Base-by-base conservation (phyloP, 2,888 invertebrate species). In the Parasteatoda lunata region DNA sequence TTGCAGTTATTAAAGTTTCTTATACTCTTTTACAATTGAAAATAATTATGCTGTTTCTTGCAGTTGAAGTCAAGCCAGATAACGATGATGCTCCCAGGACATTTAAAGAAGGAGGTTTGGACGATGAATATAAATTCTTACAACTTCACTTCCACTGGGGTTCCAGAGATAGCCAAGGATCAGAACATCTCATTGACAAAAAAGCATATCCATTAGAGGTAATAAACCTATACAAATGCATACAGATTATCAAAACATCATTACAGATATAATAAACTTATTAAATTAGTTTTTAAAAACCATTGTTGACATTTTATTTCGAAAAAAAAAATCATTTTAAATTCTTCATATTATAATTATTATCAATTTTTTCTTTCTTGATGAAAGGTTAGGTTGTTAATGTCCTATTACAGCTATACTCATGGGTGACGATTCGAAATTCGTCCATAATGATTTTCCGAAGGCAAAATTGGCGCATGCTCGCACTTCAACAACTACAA, bases 121-220 rank as follows among this genome's bases (percentile, higher is more conserved):
- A 84, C 47, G 81, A 81, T 52, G 49, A 68, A 5, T 92, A 91
- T 89, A 91, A 90, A 78, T 90, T 96, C 77, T 95, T 95, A 83
- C 95, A 96, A 91, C 92, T 96, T 76, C 96, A 96, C 91, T 95
- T 96, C 92, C 96, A 97, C 91, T 96, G 96, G 96, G 95, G 95
- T 1, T 94, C 94, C 90, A 95, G 95, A 89, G 95, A 95, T 90
- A 94, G 94, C 5, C 93, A 94, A 77, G 94, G 94, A 75, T 96
- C 96, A 0, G 97, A 97, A 91, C 97, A 97, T 91, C 94, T 94
- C 0, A 92, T 97, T 15, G 94, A 96, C 88, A 94, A 94, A 9
- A 93, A 93, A 89, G 93, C 94, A 93, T 95, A 91, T 92, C 94
- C 92, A 5, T 85, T 91, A 30, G 92, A 91, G 90, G 91, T 92